Evolutionary conservation across 2,888 invertebrate genomes (phyloP).

Genomic region (Hofmannophila pseudospretella): DNA sequence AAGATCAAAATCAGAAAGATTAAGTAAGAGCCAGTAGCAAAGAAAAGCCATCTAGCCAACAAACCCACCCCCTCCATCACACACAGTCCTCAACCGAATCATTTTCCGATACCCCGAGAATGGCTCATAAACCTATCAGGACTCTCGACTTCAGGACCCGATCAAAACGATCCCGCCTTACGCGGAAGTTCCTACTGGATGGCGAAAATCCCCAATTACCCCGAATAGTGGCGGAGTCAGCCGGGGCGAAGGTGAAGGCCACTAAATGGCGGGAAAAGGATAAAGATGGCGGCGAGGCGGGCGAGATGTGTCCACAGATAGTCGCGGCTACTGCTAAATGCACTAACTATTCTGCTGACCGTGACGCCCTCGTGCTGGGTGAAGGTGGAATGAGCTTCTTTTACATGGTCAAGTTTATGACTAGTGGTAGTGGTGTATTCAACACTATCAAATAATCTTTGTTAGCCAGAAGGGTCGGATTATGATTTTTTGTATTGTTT

Average conservation of each 20-base stretch:
- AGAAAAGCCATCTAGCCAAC: constrained; percentile 1
- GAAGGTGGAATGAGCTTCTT: constrained; percentile 7
- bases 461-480: too few species aligned
- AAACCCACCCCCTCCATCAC: neutral
- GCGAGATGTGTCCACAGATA: constrained; percentile 40
- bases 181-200: neutral
- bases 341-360: constrained; percentile 20
- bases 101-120: constrained; percentile 15
- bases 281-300: constrained; percentile 27
- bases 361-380: constrained; percentile 11
- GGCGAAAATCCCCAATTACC: constrained; percentile 1
- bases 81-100: constrained; percentile 9
- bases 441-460: too few species aligned
- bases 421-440: too few species aligned
- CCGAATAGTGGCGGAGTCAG: neutral
- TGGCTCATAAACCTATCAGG: constrained; percentile 29
- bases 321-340: constrained; percentile 30
- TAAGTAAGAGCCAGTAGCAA: too few species aligned
- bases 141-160: constrained; percentile 1
- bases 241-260: constrained; percentile 17
- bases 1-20: too few species aligned
- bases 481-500: too few species aligned
- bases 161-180: too few species aligned
- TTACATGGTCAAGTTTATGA: too few species aligned
- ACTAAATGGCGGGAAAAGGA: constrained; percentile 25